Conservation (phyloP, 2,797 vertebrate species). For the Arctocebus calabarensis region DNA sequence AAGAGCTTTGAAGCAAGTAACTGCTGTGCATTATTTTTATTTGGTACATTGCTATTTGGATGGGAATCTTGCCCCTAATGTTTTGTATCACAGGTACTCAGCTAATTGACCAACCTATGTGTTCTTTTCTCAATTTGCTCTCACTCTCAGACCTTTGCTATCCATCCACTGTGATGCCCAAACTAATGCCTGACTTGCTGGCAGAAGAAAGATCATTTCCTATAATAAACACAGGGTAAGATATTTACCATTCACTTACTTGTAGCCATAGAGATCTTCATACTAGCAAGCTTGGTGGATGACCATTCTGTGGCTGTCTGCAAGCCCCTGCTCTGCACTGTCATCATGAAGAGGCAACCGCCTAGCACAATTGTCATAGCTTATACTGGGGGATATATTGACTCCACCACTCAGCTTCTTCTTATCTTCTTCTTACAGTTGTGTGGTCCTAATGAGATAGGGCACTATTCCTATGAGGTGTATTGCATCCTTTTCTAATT, state of each 20-base stretch:
- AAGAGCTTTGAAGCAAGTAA: conserved; percentile 11
- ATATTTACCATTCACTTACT: conserved; percentile 79
- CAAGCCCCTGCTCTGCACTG: conserved; percentile 20
- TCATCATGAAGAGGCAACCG: conserved; percentile 52
- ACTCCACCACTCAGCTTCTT: conserved; percentile 63
- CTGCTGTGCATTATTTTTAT: conserved; percentile 64
- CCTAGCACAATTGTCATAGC: conserved; percentile 60
- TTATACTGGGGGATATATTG: conserved; percentile 56
- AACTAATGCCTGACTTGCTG: conserved; percentile 68
- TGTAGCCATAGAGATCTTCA: conserved; percentile 68
- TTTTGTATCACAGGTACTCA: conserved; percentile 62
- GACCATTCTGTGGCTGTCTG: too few relatives aligned
- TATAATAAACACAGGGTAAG: conserved; percentile 72
- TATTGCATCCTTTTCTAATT: neutral
- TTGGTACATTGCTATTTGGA: conserved; percentile 67
- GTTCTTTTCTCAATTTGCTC: conserved; percentile 79
- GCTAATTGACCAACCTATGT: conserved; percentile 75
- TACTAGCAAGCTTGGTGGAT: conserved; percentile 76
- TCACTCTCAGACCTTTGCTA: conserved; percentile 78
- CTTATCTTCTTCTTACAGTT: conserved; percentile 64
- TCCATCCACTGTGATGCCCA: conserved; percentile 72
- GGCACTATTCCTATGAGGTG: conserved; percentile 81
- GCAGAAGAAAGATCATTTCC: conserved; percentile 67
- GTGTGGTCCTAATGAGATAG: conserved; percentile 72
- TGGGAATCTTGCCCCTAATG: conserved; percentile 78